Evolutionary conservation across 2,888 invertebrate genomes (phyloP).

Genomic region (Drosophila anceps): DNA sequence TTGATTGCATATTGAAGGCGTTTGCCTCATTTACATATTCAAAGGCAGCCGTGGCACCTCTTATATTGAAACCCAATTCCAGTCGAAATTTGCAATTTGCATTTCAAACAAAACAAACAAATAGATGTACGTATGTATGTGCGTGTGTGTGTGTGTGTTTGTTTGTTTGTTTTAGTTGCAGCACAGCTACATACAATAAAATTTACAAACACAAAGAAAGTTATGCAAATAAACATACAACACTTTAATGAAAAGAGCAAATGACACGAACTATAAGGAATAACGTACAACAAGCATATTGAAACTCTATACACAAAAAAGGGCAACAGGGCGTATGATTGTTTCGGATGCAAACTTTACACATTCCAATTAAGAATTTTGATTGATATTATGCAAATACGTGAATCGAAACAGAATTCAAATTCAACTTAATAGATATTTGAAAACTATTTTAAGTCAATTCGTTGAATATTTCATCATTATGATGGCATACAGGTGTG

Average conservation of each 20-base stretch:
- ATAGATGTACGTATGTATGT: no score
- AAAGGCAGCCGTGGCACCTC: background rate
- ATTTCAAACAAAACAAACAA: conserved; percentile 37
- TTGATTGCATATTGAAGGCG: conserved; percentile 4
- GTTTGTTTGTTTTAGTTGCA: conserved; percentile 13
- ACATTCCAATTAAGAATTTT: conserved; percentile 6
- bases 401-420: background rate
- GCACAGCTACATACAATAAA: conserved; percentile 9
- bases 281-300: background rate
- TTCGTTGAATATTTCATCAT: conserved; percentile 5
- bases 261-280: background rate
- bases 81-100: conserved; percentile 32
- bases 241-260: conserved; percentile 11
- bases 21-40: conserved; percentile 36
- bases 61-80: conserved; percentile 9
- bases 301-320: background rate
- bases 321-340: background rate
- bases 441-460: conserved; percentile 11
- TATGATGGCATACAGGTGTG: background rate
- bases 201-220: conserved; percentile 18
- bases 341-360: background rate
- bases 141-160: conserved; percentile 1
- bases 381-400: conserved; percentile 32
- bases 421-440: conserved; percentile 7
- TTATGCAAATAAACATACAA: conserved; percentile 20